phyloP scores from a whole-genome alignment of 2,113 vertebrate species.

The Solenodon paradoxus region DNA sequence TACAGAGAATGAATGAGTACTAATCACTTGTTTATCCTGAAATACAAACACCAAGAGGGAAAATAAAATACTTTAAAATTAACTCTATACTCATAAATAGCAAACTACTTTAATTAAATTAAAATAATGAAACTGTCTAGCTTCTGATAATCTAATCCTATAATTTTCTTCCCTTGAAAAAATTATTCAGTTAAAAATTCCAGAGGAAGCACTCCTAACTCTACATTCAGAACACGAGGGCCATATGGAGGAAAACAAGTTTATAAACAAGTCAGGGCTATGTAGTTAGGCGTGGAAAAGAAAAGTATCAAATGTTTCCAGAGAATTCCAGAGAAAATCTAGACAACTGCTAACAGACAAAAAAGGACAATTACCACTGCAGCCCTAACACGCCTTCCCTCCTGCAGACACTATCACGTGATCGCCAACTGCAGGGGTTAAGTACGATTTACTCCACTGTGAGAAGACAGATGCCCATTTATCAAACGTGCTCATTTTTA shows the following conservation, averaged over 20 bases:
- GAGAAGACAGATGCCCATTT: not conserved
- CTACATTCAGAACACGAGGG: not conserved
- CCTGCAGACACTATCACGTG: fast-evolving
- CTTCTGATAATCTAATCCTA: not conserved
- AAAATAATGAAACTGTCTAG: not conserved
- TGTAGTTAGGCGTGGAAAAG: constrained; percentile 2
- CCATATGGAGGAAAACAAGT: constrained; percentile 9
- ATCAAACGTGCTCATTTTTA: constrained; percentile 62
- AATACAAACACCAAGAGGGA: constrained; percentile 76
- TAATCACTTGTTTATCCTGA: constrained; percentile 91
- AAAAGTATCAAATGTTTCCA: not conserved
- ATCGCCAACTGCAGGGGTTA: not conserved
- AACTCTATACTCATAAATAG: not conserved
- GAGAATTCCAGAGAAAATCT: not conserved
- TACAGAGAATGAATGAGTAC: constrained; percentile 89
- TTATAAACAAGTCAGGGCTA: not conserved
- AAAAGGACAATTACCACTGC: not conserved
- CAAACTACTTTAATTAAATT: not conserved
- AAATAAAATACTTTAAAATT: not conserved
- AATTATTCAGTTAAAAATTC: not conserved
- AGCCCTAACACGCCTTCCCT: not conserved
- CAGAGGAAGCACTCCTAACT: not conserved
- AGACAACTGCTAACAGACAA: not conserved
- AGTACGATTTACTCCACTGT: not conserved
- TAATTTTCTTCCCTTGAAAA: not conserved